Evolutionary conservation across 1,140 invertebrate species (phyloP).

Genomic region (Drosophila littoralis): DNA sequence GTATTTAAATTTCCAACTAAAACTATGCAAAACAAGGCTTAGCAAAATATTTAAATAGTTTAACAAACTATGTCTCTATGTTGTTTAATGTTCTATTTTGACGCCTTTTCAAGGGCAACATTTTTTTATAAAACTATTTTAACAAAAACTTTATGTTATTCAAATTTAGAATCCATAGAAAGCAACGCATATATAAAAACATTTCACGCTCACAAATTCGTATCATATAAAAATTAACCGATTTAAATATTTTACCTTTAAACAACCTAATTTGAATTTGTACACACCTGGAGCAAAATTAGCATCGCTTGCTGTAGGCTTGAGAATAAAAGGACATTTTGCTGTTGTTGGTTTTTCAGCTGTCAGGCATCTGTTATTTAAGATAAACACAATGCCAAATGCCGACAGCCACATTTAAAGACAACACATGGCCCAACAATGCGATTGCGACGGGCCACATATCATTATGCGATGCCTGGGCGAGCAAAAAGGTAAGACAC

Average conservation of each 20-base stretch:
- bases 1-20: too few relatives aligned
- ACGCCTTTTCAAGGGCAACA: too few relatives aligned
- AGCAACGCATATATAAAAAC: too few relatives aligned
- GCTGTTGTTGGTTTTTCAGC: not conserved
- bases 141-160: not conserved
- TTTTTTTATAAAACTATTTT: not conserved
- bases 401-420: constrained; percentile 32
- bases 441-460: constrained; percentile 21
- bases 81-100: too few relatives aligned
- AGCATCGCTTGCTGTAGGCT: not conserved
- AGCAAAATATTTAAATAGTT: too few relatives aligned
- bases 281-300: not conserved
- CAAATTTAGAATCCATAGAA: too few relatives aligned
- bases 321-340: not conserved
- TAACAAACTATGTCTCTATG: too few relatives aligned
- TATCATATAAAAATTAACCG: too few relatives aligned
- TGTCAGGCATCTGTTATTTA: constrained; percentile 6
- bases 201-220: too few relatives aligned
- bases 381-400: constrained; percentile 32
- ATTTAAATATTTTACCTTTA: not conserved
- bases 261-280: not conserved
- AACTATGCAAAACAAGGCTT: too few relatives aligned
- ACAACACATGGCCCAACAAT: constrained; percentile 13
- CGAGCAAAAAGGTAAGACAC: constrained; percentile 7
- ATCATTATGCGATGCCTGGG: constrained; percentile 23